Evolutionary conservation across 1,140 invertebrate genomes (phyloP).

Genomic region (Apocrypta bakeri): DNA sequence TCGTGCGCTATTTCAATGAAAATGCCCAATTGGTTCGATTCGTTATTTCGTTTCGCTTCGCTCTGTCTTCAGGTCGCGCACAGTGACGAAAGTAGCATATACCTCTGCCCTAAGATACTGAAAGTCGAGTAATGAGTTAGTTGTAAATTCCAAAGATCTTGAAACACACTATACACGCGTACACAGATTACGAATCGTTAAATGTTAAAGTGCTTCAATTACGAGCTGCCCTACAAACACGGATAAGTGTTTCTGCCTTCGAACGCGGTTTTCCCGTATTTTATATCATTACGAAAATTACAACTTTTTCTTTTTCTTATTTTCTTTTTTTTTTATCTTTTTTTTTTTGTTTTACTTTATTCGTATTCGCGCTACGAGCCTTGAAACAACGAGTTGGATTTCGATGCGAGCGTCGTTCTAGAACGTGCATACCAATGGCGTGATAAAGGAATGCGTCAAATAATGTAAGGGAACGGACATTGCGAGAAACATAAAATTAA

Average conservation of each 20-base stretch:
- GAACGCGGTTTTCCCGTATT: background rate
- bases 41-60: too few species aligned
- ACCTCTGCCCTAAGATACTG: too few species aligned
- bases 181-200: background rate
- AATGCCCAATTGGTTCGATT: too few species aligned
- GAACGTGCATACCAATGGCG: slow-evolving; percentile 13
- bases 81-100: too few species aligned
- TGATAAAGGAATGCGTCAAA: slow-evolving; percentile 2
- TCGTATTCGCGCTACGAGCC: background rate
- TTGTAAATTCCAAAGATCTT: background rate
- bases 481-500: slow-evolving; percentile 20
- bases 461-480: background rate
- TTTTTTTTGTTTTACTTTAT: too few species aligned
- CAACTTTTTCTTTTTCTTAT: too few species aligned
- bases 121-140: background rate
- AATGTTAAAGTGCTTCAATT: background rate
- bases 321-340: too few species aligned
- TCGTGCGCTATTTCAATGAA: too few species aligned
- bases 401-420: background rate
- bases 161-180: background rate
- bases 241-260: background rate
- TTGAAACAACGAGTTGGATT: slow-evolving; percentile 17
- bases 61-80: too few species aligned
- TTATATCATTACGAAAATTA: background rate
- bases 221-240: background rate